Evolutionary conservation across 2,888 invertebrate genomes (phyloP).

Genomic region (Drosophila seclusa): DNA sequence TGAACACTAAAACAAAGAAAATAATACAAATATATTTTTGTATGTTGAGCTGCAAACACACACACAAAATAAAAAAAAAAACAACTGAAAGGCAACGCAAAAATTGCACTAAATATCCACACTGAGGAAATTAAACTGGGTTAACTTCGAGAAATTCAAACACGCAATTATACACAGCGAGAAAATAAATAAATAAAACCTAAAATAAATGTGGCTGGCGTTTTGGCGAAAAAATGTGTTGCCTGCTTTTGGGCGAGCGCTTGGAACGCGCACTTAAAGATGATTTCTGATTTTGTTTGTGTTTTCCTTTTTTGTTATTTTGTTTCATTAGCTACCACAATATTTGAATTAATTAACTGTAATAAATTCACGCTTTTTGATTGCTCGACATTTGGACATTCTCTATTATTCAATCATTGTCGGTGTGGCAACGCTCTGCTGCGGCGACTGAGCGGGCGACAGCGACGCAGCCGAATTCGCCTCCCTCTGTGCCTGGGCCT

Average conservation of each 20-base stretch:
- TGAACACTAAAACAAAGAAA: conserved; percentile 43
- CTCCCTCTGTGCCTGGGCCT: conserved; percentile 72
- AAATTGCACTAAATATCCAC: conserved; percentile 63
- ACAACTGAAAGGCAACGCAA: conserved; percentile 58
- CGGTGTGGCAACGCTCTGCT: conserved; percentile 65
- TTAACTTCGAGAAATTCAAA: conserved; percentile 28
- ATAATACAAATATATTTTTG: conserved; percentile 21
- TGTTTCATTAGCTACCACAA: conserved; percentile 69
- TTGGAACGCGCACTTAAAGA: conserved; percentile 47
- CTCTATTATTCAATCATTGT: conserved; percentile 59
- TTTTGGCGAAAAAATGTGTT: conserved; percentile 29
- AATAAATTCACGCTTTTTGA: conserved; percentile 77
- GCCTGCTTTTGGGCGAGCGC: conserved; percentile 37
- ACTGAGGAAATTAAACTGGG: conserved; percentile 30
- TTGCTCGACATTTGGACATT: conserved; percentile 47
- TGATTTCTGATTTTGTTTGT: conserved; percentile 31
- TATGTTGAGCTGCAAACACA: conserved; percentile 20
- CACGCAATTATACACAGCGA: conserved; percentile 22
- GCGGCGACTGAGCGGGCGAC: conserved; percentile 77
- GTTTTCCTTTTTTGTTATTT: conserved; percentile 12
- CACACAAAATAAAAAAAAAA: background rate
- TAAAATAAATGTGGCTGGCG: conserved; percentile 17
- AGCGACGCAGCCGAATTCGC: conserved; percentile 65
- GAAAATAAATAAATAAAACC: conserved; percentile 19
- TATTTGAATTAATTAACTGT: conserved; percentile 71